phyloP scores from a whole-genome alignment of 2,113 vertebrate genomes.

The Odocoileus virginianus region DNA sequence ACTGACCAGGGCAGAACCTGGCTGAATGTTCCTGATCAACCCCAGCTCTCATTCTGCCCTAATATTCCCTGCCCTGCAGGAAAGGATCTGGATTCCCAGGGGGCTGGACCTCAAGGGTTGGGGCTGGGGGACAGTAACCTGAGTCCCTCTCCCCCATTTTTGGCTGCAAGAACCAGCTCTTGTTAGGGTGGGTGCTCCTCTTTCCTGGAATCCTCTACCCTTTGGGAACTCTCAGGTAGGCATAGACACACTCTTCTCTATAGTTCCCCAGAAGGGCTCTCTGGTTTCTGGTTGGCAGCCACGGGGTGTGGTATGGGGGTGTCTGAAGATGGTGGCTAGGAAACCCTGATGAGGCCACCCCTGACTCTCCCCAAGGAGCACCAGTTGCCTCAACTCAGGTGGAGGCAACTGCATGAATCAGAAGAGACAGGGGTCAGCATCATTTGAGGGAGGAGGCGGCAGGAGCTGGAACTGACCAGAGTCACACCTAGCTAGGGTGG shows the following conservation, averaged over 20 bases:
- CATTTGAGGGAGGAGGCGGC: fast-evolving
- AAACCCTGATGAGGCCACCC: background rate
- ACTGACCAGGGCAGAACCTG: background rate
- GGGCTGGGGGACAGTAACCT: background rate
- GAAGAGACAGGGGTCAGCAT: background rate
- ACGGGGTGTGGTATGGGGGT: background rate
- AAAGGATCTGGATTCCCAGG: background rate
- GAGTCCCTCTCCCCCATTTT: background rate
- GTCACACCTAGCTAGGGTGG: background rate
- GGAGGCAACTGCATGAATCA: background rate
- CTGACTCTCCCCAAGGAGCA: background rate
- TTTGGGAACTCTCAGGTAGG: background rate
- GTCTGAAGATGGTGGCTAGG: background rate
- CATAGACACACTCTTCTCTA: fast-evolving
- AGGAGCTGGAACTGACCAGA: background rate
- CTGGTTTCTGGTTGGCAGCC: background rate
- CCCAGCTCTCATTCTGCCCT: background rate
- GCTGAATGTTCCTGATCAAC: background rate
- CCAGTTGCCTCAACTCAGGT: background rate
- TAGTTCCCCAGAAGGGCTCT: background rate
- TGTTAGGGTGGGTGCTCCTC: background rate
- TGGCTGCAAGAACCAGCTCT: background rate
- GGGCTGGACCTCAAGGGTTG: background rate
- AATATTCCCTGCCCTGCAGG: background rate
- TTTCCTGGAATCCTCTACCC: background rate